These are phyloP conservation scores for Apis laboriosa DNA, from an alignment of 1,140 invertebrate genomes.

Conservation along the genomic window DNA sequence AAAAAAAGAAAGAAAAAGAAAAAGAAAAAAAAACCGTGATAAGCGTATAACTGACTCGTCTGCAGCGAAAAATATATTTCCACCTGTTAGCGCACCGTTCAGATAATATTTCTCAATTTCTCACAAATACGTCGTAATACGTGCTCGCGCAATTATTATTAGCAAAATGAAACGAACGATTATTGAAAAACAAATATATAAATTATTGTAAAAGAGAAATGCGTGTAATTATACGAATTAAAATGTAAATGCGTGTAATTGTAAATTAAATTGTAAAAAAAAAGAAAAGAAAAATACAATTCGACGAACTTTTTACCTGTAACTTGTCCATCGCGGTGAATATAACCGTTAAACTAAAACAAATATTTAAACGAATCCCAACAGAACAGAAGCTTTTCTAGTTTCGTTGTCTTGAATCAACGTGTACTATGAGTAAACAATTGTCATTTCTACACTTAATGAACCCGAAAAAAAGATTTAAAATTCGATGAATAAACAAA, in stretches of 20 bases:
- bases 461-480: neutral
- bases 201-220: no score
- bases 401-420: neutral
- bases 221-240: neutral
- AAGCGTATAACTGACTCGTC: neutral
- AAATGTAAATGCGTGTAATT: neutral
- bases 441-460: neutral
- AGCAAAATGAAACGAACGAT: no score
- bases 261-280: neutral
- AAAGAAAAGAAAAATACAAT: neutral
- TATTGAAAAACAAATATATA: no score
- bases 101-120: neutral
- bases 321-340: neutral
- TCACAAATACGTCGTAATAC: no score
- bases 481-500: neutral
- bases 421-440: neutral
- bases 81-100: neutral
- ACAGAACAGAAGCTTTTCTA: neutral
- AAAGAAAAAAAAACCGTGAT: neutral
- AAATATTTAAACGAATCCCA: constrained; percentile 12
- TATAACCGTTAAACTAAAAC: neutral
- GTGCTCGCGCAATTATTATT: no score
- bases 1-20: neutral
- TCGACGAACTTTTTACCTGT: neutral
- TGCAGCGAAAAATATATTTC: neutral